phyloP scores from a whole-genome alignment of 2,113 vertebrate species.

The Motacilla tschutschensis region DNA sequence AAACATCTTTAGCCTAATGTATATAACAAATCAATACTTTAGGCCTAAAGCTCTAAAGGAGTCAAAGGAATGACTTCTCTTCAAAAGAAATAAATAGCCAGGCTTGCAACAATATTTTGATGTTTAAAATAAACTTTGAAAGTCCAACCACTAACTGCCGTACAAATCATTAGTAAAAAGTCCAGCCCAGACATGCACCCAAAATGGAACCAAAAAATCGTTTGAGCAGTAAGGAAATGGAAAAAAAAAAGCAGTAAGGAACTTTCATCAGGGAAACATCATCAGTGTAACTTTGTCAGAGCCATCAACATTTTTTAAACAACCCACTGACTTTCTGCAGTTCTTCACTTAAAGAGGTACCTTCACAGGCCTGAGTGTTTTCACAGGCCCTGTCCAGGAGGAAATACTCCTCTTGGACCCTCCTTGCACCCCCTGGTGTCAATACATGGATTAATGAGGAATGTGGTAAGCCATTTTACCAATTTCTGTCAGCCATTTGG shows the following conservation, averaged over 20 bases:
- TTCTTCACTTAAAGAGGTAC: background rate
- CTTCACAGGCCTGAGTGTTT: background rate
- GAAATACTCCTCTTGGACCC: background rate
- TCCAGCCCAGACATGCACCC: background rate
- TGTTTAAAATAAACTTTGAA: background rate
- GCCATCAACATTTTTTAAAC: background rate
- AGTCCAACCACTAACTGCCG: background rate
- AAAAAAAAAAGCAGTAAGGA: too few species aligned
- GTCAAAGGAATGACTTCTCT: background rate
- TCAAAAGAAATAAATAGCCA: background rate
- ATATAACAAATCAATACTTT: background rate
- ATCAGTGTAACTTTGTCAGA: background rate
- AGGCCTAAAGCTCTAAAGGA: background rate
- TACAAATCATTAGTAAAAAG: background rate
- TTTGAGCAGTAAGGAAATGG: background rate
- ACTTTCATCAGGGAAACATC: background rate
- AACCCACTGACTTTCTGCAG: background rate
- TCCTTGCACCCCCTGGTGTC: background rate
- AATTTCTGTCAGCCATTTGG: constrained; percentile 94
- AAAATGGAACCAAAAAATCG: background rate
- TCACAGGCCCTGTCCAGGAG: background rate
- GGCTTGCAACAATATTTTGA: background rate
- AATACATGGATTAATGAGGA: background rate
- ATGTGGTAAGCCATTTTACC: constrained; percentile 68
- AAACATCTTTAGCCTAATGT: background rate